Conservation (phyloP, 2,797 vertebrate species). For the Perdix hodgsoniae region DNA sequence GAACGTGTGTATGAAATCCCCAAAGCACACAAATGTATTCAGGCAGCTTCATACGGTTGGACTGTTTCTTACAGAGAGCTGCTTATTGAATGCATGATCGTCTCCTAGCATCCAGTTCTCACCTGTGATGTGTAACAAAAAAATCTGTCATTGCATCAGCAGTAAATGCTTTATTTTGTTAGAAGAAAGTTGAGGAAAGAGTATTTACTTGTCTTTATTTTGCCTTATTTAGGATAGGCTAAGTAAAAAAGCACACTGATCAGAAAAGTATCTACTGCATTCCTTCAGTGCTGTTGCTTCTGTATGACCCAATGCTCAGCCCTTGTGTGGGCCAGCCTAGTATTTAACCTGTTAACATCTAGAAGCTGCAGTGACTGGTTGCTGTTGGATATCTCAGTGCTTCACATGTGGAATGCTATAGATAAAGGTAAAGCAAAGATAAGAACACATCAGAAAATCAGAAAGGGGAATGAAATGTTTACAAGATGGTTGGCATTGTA, state of each 20-base stretch:
- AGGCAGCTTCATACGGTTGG: background rate
- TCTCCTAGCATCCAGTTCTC: background rate
- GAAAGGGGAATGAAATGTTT: background rate
- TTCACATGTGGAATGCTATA: background rate
- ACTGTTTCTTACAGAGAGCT: background rate
- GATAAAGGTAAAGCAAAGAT: background rate
- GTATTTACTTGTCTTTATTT: background rate
- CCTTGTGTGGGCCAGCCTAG: background rate
- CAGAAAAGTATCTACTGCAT: background rate
- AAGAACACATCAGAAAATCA: background rate
- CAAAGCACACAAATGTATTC: background rate
- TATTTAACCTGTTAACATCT: background rate
- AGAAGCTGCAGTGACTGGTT: background rate
- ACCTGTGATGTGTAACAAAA: background rate
- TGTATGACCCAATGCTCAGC: background rate
- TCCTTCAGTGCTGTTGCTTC: background rate
- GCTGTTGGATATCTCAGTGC: background rate
- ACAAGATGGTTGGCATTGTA: background rate
- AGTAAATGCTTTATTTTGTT: background rate
- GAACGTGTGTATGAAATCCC: background rate
- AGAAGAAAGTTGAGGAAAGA: background rate
- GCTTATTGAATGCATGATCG: fast-evolving
- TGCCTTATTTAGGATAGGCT: background rate
- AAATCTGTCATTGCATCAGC: background rate
- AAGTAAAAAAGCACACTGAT: background rate